Evolutionary conservation across 2,797 vertebrate genomes (phyloP).

Genomic region (Platyrinchus mystaceus): DNA sequence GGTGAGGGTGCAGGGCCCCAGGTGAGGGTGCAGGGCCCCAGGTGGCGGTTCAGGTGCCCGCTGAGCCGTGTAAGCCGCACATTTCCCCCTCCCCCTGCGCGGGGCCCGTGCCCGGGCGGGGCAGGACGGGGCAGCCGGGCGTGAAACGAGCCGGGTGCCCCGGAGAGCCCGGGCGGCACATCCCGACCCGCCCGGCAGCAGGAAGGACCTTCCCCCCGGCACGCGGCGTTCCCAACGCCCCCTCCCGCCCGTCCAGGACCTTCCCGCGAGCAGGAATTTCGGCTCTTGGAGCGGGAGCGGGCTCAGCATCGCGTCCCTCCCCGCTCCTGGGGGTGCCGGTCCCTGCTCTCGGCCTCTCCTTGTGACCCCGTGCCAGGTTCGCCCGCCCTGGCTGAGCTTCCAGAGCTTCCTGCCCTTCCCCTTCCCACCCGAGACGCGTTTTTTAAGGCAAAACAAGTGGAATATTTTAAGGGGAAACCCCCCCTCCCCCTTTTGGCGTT

Average conservation of each 20-base stretch:
- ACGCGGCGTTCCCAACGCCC: neutral
- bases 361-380: neutral
- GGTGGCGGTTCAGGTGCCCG: too few relatives aligned
- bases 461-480: too few relatives aligned
- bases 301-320: neutral
- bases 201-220: neutral
- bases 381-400: neutral
- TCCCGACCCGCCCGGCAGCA: neutral
- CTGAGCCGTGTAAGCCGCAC: neutral
- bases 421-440: rapidly evolving
- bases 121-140: neutral
- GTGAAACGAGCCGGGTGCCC: neutral
- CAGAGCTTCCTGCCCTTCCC: neutral
- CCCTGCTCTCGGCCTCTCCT: neutral
- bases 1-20: neutral
- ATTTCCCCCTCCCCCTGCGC: neutral
- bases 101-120: neutral
- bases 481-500: too few relatives aligned
- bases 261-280: neutral
- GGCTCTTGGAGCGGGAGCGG: neutral
- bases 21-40: neutral
- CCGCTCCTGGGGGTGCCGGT: neutral
- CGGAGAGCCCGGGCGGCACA: neutral
- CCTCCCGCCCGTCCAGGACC: rapidly evolving
- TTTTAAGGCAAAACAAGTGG: too few relatives aligned